Conservation (phyloP, 2,888 invertebrate genomes). For the Cryptocephalus primarius region DNA sequence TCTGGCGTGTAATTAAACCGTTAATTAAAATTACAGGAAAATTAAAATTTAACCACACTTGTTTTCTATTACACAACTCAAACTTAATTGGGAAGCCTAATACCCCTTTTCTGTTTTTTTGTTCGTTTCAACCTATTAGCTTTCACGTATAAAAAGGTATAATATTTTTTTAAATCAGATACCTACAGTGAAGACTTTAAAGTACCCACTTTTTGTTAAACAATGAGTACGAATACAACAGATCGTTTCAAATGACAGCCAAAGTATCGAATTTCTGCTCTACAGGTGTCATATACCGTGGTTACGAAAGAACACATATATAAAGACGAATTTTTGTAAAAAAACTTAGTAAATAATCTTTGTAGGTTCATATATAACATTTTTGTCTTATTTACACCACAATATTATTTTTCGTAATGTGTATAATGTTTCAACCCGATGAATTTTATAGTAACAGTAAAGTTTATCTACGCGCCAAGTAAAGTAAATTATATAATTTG, state of each 20-base stretch:
- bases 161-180: slow-evolving; percentile 12
- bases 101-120: not conserved
- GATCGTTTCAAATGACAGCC: slow-evolving; percentile 19
- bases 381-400: too few species aligned
- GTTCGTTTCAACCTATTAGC: slow-evolving; percentile 6
- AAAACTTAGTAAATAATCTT: not conserved
- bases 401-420: too few species aligned
- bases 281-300: slow-evolving; percentile 23
- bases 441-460: too few species aligned
- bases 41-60: too few species aligned
- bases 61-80: too few species aligned
- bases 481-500: slow-evolving; percentile 8
- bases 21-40: too few species aligned
- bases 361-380: not conserved
- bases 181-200: slow-evolving; percentile 22
- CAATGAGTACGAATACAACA: slow-evolving; percentile 15
- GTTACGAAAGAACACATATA: slow-evolving; percentile 9
- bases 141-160: slow-evolving; percentile 14
- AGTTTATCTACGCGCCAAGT: too few species aligned
- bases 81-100: slow-evolving; percentile 5
- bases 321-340: slow-evolving; percentile 3
- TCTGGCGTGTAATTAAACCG: too few species aligned
- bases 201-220: slow-evolving; percentile 19
- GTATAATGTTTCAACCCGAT: too few species aligned
- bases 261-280: slow-evolving; percentile 21